Base-by-base conservation (phyloP, 2,888 invertebrate species). In the Tenthredo distinguenda region DNA sequence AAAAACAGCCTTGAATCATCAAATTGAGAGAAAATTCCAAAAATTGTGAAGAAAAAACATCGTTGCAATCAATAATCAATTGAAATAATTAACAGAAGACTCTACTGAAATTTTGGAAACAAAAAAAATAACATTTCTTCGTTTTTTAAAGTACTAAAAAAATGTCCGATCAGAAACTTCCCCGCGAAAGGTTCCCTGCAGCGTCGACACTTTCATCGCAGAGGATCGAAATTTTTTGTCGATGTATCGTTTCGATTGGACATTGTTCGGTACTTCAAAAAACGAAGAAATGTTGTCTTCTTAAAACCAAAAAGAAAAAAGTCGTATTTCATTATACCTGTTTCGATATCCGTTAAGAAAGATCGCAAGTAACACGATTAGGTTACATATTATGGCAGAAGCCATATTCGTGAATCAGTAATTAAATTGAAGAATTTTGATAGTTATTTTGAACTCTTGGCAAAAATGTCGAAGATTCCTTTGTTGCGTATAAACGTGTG, bases 401-500 rank as follows among this genome's bases (percentile, higher is more conserved):
- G 55, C n/a, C 55, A n/a, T 55, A 55, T 55, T 7, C 55, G n/a
- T 1, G 3, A n/a, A 55, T 55, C 55, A 7, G 1, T 55, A n/a
- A n/a, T 55, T n/a, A 7, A 55, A n/a, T n/a, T n/a, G 1, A 55
- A 55, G n/a, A 55, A 55, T 55, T n/a, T 55, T 55, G 6, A 18
- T n/a, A n/a, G 6, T n/a, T 55, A 55, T n/a, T 55, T 7, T 6
- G 7, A 55, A n/a, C 55, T n/a, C 1, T 55, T 55, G 55, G 55
- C 55, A 55, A 55, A 55, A 55, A 55, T 55, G n/a, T 55, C 55
- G 55, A 55, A n/a, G 55, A 55, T 55, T 55, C n/a, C 55, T 55
- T 55, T 62, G 62, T 62, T 26, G 62, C 10, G 3, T 26, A 18
- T 68, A 34, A 12, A 68, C 4, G 34, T 18, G 26, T 31, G 5